Conservation (phyloP, 2,888 invertebrate genomes). For the Chirona hameri region DNA sequence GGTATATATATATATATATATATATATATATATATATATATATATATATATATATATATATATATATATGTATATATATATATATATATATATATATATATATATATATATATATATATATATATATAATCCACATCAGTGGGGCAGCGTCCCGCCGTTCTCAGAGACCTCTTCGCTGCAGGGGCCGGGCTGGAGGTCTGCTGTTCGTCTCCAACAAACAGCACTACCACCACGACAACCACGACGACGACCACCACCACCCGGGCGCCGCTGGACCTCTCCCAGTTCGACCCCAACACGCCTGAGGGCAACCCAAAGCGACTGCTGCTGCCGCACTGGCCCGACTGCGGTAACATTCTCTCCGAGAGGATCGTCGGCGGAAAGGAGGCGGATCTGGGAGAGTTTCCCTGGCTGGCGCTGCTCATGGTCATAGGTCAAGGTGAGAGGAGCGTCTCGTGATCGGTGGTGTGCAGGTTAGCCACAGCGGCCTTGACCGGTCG, state of each 20-base stretch:
- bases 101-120: too few species aligned
- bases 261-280: background rate
- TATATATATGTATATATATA: too few species aligned
- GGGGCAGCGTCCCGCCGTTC: too few species aligned
- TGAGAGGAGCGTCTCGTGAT: background rate
- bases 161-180: too few species aligned
- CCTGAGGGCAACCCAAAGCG: constrained; percentile 22
- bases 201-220: background rate
- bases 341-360: background rate
- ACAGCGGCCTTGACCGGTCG: too few species aligned
- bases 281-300: constrained; percentile 12
- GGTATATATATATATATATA: too few species aligned
- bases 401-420: constrained; percentile 2
- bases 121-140: too few species aligned
- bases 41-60: too few species aligned
- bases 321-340: background rate
- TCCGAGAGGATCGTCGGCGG: background rate
- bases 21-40: too few species aligned
- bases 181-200: background rate
- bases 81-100: too few species aligned
- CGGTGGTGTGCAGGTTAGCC: too few species aligned
- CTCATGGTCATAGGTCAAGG: background rate
- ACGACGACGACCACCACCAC: background rate
- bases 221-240: background rate
- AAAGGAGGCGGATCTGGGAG: background rate